A percentile compares a stretch with the other conserved stretches of the same genome.
These are phyloP conservation scores for Megalops cyprinoides DNA, from an alignment of 2,797 vertebrate genomes.

Conservation along the genomic window DNA sequence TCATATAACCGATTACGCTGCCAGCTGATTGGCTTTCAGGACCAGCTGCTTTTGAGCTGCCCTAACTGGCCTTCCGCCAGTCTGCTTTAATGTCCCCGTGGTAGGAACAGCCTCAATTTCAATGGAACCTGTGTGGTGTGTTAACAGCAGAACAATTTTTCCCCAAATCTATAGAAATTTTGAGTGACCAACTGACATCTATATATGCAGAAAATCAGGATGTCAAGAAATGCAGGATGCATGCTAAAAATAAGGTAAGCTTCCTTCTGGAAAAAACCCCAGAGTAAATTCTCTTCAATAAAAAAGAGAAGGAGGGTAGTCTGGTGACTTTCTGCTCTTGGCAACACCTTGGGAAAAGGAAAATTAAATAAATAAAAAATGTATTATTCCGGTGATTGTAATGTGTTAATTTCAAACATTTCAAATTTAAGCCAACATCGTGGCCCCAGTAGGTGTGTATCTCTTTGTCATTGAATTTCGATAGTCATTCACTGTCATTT, in stretches of 20 bases:
- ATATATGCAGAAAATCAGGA: too few species aligned
- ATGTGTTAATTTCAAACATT: not conserved
- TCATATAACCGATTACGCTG: too few species aligned
- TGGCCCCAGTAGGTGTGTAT: not conserved
- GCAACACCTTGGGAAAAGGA: too few species aligned
- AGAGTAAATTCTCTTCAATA: not conserved
- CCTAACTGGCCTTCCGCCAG: too few species aligned
- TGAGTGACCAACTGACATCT: too few species aligned
- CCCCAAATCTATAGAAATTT: too few species aligned
- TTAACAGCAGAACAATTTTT: too few species aligned
- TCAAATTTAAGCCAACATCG: not conserved
- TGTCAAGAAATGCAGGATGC: not conserved
- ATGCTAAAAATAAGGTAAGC: not conserved
- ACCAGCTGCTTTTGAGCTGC: too few species aligned
- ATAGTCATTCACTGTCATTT: not conserved
- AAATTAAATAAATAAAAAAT: too few species aligned
- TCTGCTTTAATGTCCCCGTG: not conserved
- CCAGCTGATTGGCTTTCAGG: too few species aligned
- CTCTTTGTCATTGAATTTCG: too few species aligned
- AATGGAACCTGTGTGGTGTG: too few species aligned
- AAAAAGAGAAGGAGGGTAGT: not conserved
- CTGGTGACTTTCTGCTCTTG: not conserved
- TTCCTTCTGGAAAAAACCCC: not conserved
- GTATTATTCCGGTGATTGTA: not conserved
- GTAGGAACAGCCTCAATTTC: not conserved